Base-by-base conservation (phyloP, 2,888 invertebrate genomes). In the Tenthredo livida region DNA sequence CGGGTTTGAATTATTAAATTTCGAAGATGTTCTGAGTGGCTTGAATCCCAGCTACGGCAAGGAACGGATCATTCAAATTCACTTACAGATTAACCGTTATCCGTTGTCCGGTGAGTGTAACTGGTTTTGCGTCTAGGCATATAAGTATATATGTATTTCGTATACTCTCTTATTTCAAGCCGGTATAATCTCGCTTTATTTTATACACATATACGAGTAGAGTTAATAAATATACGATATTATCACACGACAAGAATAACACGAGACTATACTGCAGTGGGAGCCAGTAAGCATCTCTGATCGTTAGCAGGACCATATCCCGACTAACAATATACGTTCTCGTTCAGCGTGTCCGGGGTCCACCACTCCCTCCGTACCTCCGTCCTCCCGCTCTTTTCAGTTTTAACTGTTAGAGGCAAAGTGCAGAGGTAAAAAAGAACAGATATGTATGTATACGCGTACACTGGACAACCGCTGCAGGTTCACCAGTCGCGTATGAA, bases 401-500 rank as follows among this genome's bases (percentile, higher is more conserved):
- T 85, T 75, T 84, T 85, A 40, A 84, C 54, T 33, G 70, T 43
- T 73, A 17, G 29, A 67, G 33, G 29, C 25, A 67, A 33, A 67
- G 29, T 54, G 54, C 54, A 54, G 54, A 54, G 6, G 54, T 17
- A 54, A n/a, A 54, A 7, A 15, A 70, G 37, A 70, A n/a, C n/a
- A n/a, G 40, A n/a, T 2, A 73, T 3, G 43, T 43, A n/a, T n/a
- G 15, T 65, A 58, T 5, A 6, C 2, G 29, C 2, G 2, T 29
- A 29, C 29, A 29, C 29, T 29, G 84, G 43, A 65, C 88, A 88
- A 89, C 40, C 10, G 25, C 10, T 47, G 12, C n/a, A n/a, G n/a
- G 47, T 47, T 73, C 43, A n/a, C 15, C 25, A 47, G 47, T 47
- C 89, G 90, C 89, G 90, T 90, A 89, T 91, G 90, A 90, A n/a